Evolutionary conservation across 2,113 vertebrate genomes (phyloP).

Genomic region (Eurypyga helias): DNA sequence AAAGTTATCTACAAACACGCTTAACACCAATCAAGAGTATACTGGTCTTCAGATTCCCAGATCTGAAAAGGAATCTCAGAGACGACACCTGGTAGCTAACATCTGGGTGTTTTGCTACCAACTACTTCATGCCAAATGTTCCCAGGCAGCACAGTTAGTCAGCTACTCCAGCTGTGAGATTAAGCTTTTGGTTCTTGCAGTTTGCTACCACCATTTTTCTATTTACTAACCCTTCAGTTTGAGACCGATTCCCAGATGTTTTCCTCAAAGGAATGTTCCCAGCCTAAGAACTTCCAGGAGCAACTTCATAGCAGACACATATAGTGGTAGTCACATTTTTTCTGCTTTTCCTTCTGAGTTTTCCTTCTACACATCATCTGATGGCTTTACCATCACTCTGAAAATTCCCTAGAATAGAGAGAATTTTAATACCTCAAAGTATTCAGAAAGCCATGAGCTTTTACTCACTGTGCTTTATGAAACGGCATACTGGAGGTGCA

Average conservation of each 20-base stretch:
- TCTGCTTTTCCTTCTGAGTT: background rate
- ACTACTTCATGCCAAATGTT: no score
- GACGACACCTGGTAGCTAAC: background rate
- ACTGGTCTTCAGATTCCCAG: background rate
- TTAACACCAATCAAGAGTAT: accelerated
- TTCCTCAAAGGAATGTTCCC: background rate
- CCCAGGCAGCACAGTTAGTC: background rate
- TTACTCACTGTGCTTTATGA: background rate
- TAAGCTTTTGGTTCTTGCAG: background rate
- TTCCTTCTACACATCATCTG: background rate
- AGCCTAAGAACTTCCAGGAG: background rate
- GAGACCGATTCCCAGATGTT: background rate
- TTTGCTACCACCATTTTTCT: background rate
- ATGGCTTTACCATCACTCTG: background rate
- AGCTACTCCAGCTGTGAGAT: background rate
- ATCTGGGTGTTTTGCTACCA: background rate
- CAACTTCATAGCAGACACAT: background rate
- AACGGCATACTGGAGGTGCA: background rate
- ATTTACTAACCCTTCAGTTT: background rate
- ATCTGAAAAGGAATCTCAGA: background rate
- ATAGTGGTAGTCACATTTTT: accelerated
- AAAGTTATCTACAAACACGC: background rate
- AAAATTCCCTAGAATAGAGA: background rate
- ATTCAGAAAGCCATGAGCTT: background rate
- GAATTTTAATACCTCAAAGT: background rate